These are phyloP conservation scores for Fulmarus glacialis DNA, from an alignment of 2,113 vertebrate species.

Conservation along the genomic window DNA sequence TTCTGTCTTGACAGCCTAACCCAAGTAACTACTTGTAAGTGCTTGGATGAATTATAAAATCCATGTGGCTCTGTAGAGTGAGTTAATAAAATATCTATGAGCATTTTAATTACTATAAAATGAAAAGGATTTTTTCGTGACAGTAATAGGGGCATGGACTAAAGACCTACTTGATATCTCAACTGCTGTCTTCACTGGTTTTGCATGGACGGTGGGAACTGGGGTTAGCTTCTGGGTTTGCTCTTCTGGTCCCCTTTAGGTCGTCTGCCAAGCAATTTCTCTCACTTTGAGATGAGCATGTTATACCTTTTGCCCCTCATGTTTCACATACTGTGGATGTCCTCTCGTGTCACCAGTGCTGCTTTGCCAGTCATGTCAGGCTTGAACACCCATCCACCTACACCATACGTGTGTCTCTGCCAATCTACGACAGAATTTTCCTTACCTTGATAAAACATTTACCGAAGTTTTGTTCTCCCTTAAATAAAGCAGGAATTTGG, in stretches of 20 bases:
- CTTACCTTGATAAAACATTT: neutral
- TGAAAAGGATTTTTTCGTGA: neutral
- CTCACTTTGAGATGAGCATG: neutral
- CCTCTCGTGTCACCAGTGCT: neutral
- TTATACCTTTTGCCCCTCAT: neutral
- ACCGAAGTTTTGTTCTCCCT: neutral
- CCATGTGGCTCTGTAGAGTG: neutral
- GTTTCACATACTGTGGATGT: neutral
- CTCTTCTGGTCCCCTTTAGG: neutral
- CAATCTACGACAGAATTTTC: neutral
- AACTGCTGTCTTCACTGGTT: neutral
- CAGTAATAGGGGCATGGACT: neutral
- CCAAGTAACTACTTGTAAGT: slow-evolving; percentile 65
- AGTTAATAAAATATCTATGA: slow-evolving; percentile 56
- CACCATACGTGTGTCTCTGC: neutral
- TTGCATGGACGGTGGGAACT: neutral
- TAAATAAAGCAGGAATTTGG: neutral
- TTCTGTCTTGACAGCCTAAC: slow-evolving; percentile 63
- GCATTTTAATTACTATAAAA: slow-evolving; percentile 49
- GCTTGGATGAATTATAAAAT: slow-evolving; percentile 59
- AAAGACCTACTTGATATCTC: neutral
- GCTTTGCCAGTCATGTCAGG: neutral
- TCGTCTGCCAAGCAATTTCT: neutral
- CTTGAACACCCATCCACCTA: neutral
- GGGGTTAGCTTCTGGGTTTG: neutral